Evolutionary conservation across 2,113 vertebrate species (phyloP).

Genomic region (Ochotona curzoniae): DNA sequence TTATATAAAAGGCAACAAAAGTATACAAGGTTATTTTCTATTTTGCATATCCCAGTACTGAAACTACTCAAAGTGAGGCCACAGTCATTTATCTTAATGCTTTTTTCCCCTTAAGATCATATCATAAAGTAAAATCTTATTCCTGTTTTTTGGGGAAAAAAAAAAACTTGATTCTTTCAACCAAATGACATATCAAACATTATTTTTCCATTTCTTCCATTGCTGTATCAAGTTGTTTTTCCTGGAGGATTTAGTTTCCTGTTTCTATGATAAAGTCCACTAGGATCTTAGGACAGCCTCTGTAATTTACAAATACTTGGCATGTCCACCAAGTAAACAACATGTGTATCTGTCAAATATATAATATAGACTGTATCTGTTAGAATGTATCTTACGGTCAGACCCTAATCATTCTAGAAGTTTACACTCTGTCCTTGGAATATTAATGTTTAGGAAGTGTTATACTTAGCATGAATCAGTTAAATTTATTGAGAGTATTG

Average conservation of each 20-base stretch:
- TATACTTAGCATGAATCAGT: neutral
- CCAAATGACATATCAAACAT: slow-evolving; percentile 12
- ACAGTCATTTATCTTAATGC: neutral
- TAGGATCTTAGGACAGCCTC: neutral
- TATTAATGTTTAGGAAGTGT: neutral
- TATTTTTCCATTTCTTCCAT: slow-evolving; percentile 19
- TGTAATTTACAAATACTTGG: slow-evolving; percentile 20
- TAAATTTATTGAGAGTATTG: neutral
- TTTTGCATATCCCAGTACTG: neutral
- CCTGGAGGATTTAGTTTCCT: neutral
- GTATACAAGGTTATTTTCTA: neutral
- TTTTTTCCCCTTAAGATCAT: neutral
- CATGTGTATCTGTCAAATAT: neutral
- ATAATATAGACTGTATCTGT: slow-evolving; percentile 44
- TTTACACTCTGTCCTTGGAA: slow-evolving; percentile 8
- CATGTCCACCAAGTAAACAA: slow-evolving; percentile 22
- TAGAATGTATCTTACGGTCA: slow-evolving; percentile 4
- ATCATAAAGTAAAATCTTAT: slow-evolving; percentile 33
- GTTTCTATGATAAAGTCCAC: neutral
- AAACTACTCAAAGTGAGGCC: slow-evolving; percentile 16
- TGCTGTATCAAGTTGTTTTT: slow-evolving; percentile 31
- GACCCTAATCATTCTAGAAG: neutral
- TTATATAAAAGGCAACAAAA: neutral
- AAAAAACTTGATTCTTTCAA: slow-evolving; percentile 33
- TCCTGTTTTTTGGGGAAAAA: neutral